Conservation (phyloP, 2,888 invertebrate genomes). For the Iselma pallidipennis region DNA sequence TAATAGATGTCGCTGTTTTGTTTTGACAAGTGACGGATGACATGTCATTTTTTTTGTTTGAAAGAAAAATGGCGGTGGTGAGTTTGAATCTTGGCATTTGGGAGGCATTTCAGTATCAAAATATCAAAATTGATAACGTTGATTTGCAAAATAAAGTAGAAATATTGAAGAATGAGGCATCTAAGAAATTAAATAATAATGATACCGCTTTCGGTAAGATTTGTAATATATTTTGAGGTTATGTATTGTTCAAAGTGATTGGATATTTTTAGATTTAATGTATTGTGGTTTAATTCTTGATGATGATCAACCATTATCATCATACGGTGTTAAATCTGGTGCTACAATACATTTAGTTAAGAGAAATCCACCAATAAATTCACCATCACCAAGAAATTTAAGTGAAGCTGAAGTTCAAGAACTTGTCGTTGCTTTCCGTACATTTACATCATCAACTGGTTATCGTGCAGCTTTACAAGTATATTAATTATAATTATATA, state of each 20-base stretch:
- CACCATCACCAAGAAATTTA: constrained; percentile 56
- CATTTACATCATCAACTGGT: constrained; percentile 63
- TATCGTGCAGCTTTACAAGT: constrained; percentile 71
- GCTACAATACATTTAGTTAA: constrained; percentile 62
- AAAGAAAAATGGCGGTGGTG: constrained; percentile 22
- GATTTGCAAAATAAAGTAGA: constrained; percentile 66
- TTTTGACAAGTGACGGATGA: neutral
- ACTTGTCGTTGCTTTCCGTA: constrained; percentile 65
- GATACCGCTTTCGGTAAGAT: constrained; percentile 10
- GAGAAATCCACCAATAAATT: constrained; percentile 47
- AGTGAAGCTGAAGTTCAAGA: constrained; percentile 66
- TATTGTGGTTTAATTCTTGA: constrained; percentile 74
- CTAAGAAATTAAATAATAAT: constrained; percentile 21
- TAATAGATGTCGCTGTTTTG: neutral
- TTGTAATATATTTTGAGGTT: constrained; percentile 9
- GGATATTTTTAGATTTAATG: constrained; percentile 62
- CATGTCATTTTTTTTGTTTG: neutral
- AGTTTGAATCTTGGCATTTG: constrained; percentile 58
- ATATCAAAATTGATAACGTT: constrained; percentile 64
- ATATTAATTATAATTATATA: constrained; percentile 22
- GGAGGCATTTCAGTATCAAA: constrained; percentile 58
- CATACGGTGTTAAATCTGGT: constrained; percentile 65
- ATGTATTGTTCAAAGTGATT: constrained; percentile 1
- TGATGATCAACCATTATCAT: constrained; percentile 63
- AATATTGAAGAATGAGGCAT: constrained; percentile 58